Evolutionary conservation across 2,888 invertebrate species (phyloP), one percentile per base, ranked within the genome.

Genomic region (Ctenicera cuprea): DNA sequence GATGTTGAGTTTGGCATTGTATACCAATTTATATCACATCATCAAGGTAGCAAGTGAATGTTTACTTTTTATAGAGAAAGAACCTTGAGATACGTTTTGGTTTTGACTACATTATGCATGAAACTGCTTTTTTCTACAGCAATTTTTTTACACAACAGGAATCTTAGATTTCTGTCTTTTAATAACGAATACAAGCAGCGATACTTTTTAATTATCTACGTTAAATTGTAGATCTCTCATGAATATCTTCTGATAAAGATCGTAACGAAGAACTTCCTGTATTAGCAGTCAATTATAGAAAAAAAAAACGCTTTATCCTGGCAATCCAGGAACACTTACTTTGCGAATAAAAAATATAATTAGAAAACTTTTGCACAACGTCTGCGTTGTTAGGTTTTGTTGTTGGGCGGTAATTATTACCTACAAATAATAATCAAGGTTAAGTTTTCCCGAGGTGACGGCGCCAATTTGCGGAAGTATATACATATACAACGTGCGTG

Each of bases 41-140:
- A 62, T 74, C 71, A 74, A 74, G 74, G 74, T 74, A 74, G 71
- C 71, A 64, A 74, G 74, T 74, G 74, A 74, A 74, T 67, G 74
- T 71, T 66, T 74, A 74, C 74, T 64, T 71, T 33, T 74, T 74
- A 71, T 62, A 71, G 74, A 74, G 74, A 74, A 74, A 74, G 74
- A 68, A 68, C 74, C 74, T 74, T 74, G 74, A 74, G 68, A 69
- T 69, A 63, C 74, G 71, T 66, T 74, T 63, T 66, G 59, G 69
- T 61, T 73, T 65, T 63, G 63, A 63, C 52, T 73, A 65, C 61
- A 65, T 59, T 72, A 57, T 59, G 67, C 66, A 62, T 62, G 45
- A 73, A 68, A 62, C 14, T 68, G 62, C 37, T 62, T 68, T 61
- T 68, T 69, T 48, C 38, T 38, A 38, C 54, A 9, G 12, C 59